A percentile compares a stretch with the other conserved stretches of the same genome.
phyloP scores from a whole-genome alignment of 2,888 invertebrate species.

The Lathronympha strigana region DNA sequence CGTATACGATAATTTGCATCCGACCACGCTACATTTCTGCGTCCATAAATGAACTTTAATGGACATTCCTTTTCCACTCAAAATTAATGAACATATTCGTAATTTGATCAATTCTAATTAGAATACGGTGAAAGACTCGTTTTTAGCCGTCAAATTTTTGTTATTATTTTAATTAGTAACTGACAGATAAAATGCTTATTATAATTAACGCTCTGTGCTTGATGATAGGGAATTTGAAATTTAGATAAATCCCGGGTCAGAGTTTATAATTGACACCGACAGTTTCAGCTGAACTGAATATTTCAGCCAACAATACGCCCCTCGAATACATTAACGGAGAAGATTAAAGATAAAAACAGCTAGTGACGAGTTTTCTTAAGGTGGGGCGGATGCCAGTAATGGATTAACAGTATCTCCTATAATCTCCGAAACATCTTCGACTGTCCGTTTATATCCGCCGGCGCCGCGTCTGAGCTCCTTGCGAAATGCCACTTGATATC shows the following conservation, averaged over 20 bases:
- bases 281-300: conserved; percentile 51
- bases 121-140: conserved; percentile 19
- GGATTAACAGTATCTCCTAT: conserved; percentile 21
- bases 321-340: conserved; percentile 47
- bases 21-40: conserved; percentile 48
- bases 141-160: background rate
- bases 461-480: conserved; percentile 26
- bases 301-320: conserved; percentile 52
- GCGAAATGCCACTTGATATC: conserved; percentile 23
- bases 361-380: conserved; percentile 26
- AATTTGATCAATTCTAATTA: conserved; percentile 52
- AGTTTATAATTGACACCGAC: conserved; percentile 54
- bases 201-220: conserved; percentile 46
- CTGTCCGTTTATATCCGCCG: conserved; percentile 21
- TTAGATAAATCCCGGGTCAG: conserved; percentile 51
- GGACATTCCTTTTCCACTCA: conserved; percentile 46
- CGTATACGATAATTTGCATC: conserved; percentile 42
- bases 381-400: conserved; percentile 17
- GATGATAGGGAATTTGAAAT: conserved; percentile 57
- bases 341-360: conserved; percentile 32
- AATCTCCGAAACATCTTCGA: conserved; percentile 30
- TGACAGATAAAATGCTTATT: conserved; percentile 9
- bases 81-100: conserved; percentile 52
- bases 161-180: conserved; percentile 20
- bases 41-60: conserved; percentile 54